A percentile compares a stretch with the other conserved stretches of the same genome.
Conservation (phyloP, 2,797 vertebrate genomes). For the Xenentodon cancila region DNA sequence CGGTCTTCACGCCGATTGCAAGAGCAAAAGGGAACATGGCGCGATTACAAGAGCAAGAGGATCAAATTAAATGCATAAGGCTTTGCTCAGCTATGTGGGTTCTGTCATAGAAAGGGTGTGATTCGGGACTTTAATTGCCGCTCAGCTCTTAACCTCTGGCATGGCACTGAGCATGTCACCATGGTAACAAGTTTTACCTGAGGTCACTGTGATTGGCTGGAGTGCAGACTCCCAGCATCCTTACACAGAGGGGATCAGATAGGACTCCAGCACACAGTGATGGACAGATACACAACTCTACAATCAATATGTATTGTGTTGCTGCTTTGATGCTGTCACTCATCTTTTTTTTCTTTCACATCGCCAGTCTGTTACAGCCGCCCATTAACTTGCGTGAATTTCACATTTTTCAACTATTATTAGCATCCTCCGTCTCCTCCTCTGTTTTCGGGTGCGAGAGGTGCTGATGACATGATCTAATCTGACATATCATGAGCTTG, state of each 20-base stretch:
- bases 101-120: slow-evolving; percentile 20
- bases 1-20: slow-evolving; percentile 28
- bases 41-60: slow-evolving; percentile 53
- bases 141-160: slow-evolving; percentile 50
- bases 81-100: slow-evolving; percentile 28
- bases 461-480: slow-evolving; percentile 59
- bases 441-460: slow-evolving; percentile 30
- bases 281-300: neutral
- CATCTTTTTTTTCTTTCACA: neutral
- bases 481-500: slow-evolving; percentile 59
- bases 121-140: slow-evolving; percentile 39
- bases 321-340: neutral
- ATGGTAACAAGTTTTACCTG: slow-evolving; percentile 68
- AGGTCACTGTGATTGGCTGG: slow-evolving; percentile 54
- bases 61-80: slow-evolving; percentile 24
- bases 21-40: slow-evolving; percentile 45
- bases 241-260: slow-evolving; percentile 18
- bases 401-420: slow-evolving; percentile 17
- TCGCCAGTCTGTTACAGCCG: neutral
- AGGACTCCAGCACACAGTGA: neutral
- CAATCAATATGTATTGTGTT: neutral
- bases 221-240: slow-evolving; percentile 27
- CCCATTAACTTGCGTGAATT: neutral
- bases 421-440: neutral
- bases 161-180: slow-evolving; percentile 47